Evolutionary conservation across 2,888 invertebrate species (phyloP).

Genomic region (Augochlorella aurata): DNA sequence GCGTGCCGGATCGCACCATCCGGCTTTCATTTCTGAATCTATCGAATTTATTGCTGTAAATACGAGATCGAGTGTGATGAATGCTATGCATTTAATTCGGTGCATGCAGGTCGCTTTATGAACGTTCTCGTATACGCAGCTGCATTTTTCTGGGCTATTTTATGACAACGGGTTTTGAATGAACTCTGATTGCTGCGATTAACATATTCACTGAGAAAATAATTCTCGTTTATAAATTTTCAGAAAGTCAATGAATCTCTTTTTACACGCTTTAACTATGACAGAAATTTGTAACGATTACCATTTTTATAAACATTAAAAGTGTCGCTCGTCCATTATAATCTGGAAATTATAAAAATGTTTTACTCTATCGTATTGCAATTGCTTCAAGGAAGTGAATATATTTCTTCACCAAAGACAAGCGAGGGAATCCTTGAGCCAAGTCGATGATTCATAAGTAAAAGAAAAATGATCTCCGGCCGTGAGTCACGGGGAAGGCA

Average conservation of each 20-base stretch:
- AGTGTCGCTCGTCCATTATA: background rate
- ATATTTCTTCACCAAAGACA: background rate
- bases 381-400: background rate
- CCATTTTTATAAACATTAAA: too few species aligned
- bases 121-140: background rate
- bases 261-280: background rate
- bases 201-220: background rate
- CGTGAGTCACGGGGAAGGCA: slow-evolving; percentile 1
- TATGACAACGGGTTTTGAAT: background rate
- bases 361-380: background rate
- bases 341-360: background rate
- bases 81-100: background rate
- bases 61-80: background rate
- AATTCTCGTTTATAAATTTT: background rate
- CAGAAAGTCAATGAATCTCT: background rate
- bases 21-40: background rate
- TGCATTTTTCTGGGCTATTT: background rate
- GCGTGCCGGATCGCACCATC: background rate
- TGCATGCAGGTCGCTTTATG: background rate
- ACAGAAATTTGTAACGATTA: too few species aligned
- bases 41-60: background rate
- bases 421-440: background rate
- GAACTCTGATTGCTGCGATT: background rate
- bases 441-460: background rate
- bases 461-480: background rate